phyloP scores from a whole-genome alignment of 2,797 vertebrate species.

The Coregonus sp. region DNA sequence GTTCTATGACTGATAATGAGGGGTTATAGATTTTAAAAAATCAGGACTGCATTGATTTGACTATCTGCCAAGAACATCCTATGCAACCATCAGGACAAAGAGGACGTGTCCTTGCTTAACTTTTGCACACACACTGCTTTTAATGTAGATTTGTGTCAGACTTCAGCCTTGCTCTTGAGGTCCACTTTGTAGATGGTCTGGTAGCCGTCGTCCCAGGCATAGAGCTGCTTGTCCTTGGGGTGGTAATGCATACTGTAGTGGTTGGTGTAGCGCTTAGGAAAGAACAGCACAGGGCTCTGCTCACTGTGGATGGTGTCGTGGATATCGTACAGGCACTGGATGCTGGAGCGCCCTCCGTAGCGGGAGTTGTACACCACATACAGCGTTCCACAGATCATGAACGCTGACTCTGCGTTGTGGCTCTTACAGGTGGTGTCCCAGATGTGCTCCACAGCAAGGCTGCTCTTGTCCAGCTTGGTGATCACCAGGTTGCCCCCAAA shows the following conservation, averaged over 20 bases:
- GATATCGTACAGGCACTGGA: slow-evolving; percentile 87
- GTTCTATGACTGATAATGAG: background rate
- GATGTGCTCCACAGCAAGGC: slow-evolving; percentile 78
- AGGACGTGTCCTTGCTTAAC: too few relatives aligned
- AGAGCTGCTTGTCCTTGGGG: slow-evolving; percentile 85
- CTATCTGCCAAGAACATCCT: background rate
- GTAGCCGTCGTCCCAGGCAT: slow-evolving; percentile 93
- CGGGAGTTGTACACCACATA: slow-evolving; percentile 88
- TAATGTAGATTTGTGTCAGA: background rate
- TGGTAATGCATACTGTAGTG: slow-evolving; percentile 89
- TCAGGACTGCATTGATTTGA: too few relatives aligned
- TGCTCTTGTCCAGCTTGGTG: slow-evolving; percentile 83
- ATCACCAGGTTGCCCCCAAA: slow-evolving; percentile 82
- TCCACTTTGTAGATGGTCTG: slow-evolving; percentile 91
- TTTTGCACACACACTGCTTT: too few relatives aligned
- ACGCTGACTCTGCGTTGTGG: slow-evolving; percentile 86
- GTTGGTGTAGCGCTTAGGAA: slow-evolving; percentile 85
- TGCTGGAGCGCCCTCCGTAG: slow-evolving; percentile 81
- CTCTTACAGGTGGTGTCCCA: slow-evolving; percentile 90
- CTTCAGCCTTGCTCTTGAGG: slow-evolving; percentile 60
- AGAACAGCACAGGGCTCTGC: slow-evolving; percentile 77
- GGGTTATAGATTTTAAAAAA: too few relatives aligned
- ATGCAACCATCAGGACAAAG: slow-evolving; percentile 3
- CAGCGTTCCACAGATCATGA: slow-evolving; percentile 88
- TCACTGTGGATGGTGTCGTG: slow-evolving; percentile 70